Base-by-base conservation (phyloP, 2,113 vertebrate species). In the Nibea albiflora region DNA sequence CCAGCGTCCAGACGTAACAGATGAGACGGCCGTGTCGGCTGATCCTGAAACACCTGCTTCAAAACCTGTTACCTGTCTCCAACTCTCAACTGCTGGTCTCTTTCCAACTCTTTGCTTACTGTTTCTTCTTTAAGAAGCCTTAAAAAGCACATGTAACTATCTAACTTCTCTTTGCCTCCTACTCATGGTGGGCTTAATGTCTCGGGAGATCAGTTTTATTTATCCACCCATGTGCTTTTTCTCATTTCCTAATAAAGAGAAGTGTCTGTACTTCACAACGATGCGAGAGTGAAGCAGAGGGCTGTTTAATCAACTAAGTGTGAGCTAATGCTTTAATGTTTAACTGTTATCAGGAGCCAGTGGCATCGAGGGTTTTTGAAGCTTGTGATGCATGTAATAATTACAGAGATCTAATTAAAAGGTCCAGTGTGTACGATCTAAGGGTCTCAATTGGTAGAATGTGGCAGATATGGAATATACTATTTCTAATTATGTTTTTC, bases 1-100 rank as follows among this genome's bases (percentile, higher is more conserved):
- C 28, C 9, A 62, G 3, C 2, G 31, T 58, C 22, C 42, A 62
- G 52, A 31, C 1, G 10, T 3, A 39, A 11, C 19, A 50, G 44
- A 46, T 44, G 17, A 81, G 44, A 28, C 15, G 2, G 16, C 31
- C 35, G 9, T 11, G 39, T 73, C 10, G 2, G 62, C 61, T 49
- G 53, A 84, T 75, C 49, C 57, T 47, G 75, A 85, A 62, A 73
- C 81, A 85, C 69, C 61, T 73, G 73, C 63, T 61, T 49, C 50
- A 1, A 74, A 75, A 83, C 70, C 73, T 67, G 76, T 56, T 14
- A 62, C 11, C 44, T 4, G 31, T 71, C 5, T 80, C 58, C 31
- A 42, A 12, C 61, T 31, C 39, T 10, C 39, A 0, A 62, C 61
- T 22, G 71, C 4, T 73, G 17, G 16, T 46, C 19, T 28, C 20